Evolutionary conservation across 2,113 vertebrate species (phyloP).

Genomic region (Galemys pyrenaicus): DNA sequence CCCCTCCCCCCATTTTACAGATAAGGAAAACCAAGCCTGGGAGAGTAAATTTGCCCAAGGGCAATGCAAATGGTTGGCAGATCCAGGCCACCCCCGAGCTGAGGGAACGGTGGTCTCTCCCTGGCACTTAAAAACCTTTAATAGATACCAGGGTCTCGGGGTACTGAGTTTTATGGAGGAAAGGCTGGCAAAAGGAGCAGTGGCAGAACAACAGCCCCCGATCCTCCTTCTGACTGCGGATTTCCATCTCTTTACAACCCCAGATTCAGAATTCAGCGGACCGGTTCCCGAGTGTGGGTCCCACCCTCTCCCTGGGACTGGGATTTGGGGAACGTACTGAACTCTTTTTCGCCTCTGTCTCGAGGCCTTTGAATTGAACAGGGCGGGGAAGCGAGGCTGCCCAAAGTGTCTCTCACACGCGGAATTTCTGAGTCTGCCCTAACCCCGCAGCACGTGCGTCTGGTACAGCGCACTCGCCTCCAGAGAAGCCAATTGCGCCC

Average conservation of each 20-base stretch:
- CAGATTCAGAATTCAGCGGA: too few relatives aligned
- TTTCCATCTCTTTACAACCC: neutral
- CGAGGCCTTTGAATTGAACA: neutral
- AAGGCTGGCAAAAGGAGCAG: rapidly evolving
- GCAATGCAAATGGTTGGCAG: neutral
- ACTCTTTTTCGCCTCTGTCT: neutral
- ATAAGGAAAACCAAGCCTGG: neutral
- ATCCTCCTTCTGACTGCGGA: rapidly evolving
- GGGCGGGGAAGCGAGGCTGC: too few relatives aligned
- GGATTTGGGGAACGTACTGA: rapidly evolving
- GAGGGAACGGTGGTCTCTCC: neutral
- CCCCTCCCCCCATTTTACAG: neutral
- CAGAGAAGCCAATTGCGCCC: neutral
- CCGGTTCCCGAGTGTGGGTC: neutral
- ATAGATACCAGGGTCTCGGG: neutral
- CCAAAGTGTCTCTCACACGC: too few relatives aligned
- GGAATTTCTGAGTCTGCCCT: neutral
- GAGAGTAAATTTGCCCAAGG: neutral
- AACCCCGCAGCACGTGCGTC: rapidly evolving
- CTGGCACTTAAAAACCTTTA: neutral
- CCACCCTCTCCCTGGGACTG: neutral
- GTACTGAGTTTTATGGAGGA: neutral
- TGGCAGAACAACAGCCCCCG: neutral
- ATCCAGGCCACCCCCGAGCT: neutral
- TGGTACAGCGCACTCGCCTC: rapidly evolving